phyloP scores from a whole-genome alignment of 2,113 vertebrate species.

The Peromyscus maniculatus region DNA sequence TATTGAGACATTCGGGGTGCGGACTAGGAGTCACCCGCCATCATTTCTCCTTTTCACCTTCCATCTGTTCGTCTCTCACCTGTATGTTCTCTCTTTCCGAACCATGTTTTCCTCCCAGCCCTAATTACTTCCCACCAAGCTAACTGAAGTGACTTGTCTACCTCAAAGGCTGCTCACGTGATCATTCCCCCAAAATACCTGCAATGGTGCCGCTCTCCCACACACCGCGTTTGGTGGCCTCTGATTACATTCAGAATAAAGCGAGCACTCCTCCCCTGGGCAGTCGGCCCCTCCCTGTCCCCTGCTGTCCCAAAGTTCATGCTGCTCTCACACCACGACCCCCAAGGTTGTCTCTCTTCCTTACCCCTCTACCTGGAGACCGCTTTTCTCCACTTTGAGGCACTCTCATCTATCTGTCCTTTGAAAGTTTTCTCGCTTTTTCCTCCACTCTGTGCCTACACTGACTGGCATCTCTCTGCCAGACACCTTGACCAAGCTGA shows the following conservation, averaged over 20 bases:
- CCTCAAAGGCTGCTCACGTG: conserved; percentile 12
- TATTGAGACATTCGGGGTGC: not conserved
- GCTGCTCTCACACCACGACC: not conserved
- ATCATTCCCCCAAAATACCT: not conserved
- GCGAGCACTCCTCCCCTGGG: not conserved
- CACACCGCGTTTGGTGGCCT: not conserved
- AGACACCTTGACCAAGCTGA: not conserved
- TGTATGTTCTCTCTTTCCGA: not conserved
- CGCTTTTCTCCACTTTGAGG: not conserved
- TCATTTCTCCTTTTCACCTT: not conserved
- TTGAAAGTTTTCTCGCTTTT: not conserved
- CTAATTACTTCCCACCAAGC: not conserved
- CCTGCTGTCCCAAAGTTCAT: not conserved
- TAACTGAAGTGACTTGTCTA: not conserved
- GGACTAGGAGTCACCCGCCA: not conserved
- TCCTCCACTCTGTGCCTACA: not conserved
- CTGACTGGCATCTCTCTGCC: conserved; percentile 1
- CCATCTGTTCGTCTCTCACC: not conserved
- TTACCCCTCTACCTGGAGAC: not conserved
- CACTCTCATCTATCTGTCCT: conserved; percentile 26
- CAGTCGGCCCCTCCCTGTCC: not conserved
- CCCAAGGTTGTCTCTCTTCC: not conserved
- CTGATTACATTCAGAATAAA: not conserved
- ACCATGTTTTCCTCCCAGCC: not conserved
- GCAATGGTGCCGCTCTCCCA: not conserved